A percentile compares a stretch with the other conserved stretches of the same genome.
Conservation (phyloP, 2,113 vertebrate genomes). For the Ahaetulla prasina region DNA sequence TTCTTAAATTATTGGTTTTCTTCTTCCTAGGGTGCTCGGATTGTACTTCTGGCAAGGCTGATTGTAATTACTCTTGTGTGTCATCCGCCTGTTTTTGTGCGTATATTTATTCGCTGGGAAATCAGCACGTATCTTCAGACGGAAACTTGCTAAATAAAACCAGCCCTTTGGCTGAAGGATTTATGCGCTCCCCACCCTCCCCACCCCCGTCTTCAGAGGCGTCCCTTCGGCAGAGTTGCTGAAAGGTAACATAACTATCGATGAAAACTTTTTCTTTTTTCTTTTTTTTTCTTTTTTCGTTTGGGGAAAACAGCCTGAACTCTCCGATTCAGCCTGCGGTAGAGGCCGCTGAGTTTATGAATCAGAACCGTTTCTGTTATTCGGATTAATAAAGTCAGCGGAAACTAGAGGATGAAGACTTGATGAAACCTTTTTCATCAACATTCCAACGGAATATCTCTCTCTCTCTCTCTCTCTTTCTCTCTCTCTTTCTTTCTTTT, state of each 20-base stretch:
- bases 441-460: not conserved
- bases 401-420: not conserved
- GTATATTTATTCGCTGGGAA: not conserved
- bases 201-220: not conserved
- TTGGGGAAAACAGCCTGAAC: not conserved
- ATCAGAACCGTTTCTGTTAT: not conserved
- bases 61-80: not conserved
- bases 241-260: not conserved
- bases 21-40: not conserved
- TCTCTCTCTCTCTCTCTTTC: too few relatives aligned
- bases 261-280: not conserved
- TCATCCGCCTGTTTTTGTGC: not conserved
- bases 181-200: not conserved
- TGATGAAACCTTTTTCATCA: not conserved
- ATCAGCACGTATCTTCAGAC: not conserved
- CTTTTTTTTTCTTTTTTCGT: not conserved
- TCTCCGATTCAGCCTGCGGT: not conserved
- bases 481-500: too few relatives aligned
- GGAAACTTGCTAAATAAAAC: not conserved
- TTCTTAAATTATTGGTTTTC: not conserved
- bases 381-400: not conserved
- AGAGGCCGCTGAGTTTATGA: not conserved
- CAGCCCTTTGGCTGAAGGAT: not conserved
- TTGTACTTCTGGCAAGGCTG: not conserved
- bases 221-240: not conserved